Evolutionary conservation across 2,797 vertebrate species (phyloP), one percentile per base, ranked within the genome.

Genomic region (Sylvilagus floridanus): DNA sequence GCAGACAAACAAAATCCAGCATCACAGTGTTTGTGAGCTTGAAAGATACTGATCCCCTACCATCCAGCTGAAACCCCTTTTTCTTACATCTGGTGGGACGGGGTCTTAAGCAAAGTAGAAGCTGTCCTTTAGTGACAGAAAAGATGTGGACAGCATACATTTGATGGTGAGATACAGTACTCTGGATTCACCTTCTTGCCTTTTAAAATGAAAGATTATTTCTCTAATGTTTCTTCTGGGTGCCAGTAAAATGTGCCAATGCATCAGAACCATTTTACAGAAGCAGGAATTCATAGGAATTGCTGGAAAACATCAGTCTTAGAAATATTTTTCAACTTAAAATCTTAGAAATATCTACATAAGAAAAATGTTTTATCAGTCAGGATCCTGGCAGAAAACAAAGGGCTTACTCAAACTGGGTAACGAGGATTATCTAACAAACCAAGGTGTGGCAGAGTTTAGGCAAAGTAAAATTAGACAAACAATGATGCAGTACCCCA

Each of bases 241-340:
- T n/a, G 52, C 26, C 42, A 30, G 7, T 30, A 62, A 57, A 93
- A n/a, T 62, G 12, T 82, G 37, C 68, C 60, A 72, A 75, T 14
- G 71, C 16, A 85, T 32, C 10, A 76, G 7, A 86, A n/a, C 35
- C 89, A 14, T 8, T 52, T 52, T 52, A 54, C 2, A 76, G 68
- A 87, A 86, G 77, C 1, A 17, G 6, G 14, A 66, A 5, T 82
- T 76, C 63, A 62, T 19, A 68, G 24, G 42, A 94, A 42, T 37
- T 78, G n/a, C 50, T 77, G 16, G 72, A 84, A 93, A 84, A 35
- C 57, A 47, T 47, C 63, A 32, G 47, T 57, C 47, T 76, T 62
- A 11, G 32, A 92, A 95, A 88, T 71, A 72, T 13, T 79, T 72
- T 94, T 91, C 62, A 91, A 91, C 17, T 76, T 95, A 47, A 72